A percentile compares a stretch with the other conserved stretches of the same genome.
These are phyloP conservation scores for Polietes domitor DNA, from an alignment of 2,888 invertebrate genomes.

Conservation along the genomic window DNA sequence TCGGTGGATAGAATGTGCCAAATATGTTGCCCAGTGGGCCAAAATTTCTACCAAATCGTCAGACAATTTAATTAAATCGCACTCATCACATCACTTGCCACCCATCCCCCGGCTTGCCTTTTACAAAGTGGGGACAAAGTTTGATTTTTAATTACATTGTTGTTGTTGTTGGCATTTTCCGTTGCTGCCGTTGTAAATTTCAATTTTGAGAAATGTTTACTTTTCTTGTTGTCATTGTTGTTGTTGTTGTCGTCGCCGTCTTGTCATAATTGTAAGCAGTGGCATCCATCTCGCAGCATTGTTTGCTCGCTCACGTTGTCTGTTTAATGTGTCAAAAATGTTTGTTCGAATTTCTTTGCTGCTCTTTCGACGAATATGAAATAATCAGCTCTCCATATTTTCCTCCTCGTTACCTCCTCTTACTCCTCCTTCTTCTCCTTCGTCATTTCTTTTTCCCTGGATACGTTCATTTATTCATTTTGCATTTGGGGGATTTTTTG, in stretches of 20 bases:
- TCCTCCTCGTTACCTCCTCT: background rate
- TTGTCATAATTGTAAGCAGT: too few species aligned
- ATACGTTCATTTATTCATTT: background rate
- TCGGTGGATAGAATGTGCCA: too few species aligned
- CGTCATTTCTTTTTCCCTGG: background rate
- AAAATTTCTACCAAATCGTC: too few species aligned
- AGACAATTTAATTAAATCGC: background rate
- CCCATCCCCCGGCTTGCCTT: too few species aligned
- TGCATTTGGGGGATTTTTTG: background rate
- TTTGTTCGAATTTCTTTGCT: background rate
- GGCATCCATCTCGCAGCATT: too few species aligned
- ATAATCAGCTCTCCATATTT: background rate
- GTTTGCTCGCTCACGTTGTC: background rate
- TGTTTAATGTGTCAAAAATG: conserved; percentile 20
- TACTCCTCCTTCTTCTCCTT: background rate
- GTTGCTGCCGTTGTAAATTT: background rate
- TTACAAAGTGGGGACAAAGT: too few species aligned
- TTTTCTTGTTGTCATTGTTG: background rate
- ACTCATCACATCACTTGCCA: too few species aligned
- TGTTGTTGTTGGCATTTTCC: background rate
- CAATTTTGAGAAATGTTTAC: background rate
- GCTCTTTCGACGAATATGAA: background rate
- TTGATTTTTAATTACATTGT: background rate
- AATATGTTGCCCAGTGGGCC: too few species aligned
- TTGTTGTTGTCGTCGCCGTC: background rate